These are phyloP conservation scores for Odontomyia ornata DNA, from an alignment of 2,888 invertebrate species.

Conservation along the genomic window DNA sequence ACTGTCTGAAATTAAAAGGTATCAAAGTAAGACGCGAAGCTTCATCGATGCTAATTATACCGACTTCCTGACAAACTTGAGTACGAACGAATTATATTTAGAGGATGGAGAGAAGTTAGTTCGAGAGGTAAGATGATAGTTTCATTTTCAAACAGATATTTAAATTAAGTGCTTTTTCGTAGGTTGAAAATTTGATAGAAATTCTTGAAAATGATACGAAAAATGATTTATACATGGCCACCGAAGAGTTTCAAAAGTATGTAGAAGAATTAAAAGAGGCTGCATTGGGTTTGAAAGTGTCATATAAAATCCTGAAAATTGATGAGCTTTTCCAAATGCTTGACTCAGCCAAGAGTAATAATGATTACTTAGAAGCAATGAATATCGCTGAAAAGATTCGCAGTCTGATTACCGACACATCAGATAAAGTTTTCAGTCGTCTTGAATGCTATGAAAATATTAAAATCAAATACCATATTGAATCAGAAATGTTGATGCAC, in stretches of 20 bases:
- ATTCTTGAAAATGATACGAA: constrained; percentile 70
- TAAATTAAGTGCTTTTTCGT: background rate
- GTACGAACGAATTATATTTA: constrained; percentile 58
- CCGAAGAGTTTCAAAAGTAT: constrained; percentile 69
- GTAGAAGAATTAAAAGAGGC: constrained; percentile 68
- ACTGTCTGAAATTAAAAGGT: constrained; percentile 58
- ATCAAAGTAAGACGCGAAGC: constrained; percentile 59
- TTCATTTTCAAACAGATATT: background rate
- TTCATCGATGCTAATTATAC: constrained; percentile 62
- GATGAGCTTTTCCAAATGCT: constrained; percentile 64
- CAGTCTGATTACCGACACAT: constrained; percentile 55
- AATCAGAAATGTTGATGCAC: constrained; percentile 59
- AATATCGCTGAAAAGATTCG: constrained; percentile 59
- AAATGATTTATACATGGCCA: constrained; percentile 70
- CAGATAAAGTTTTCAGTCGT: constrained; percentile 57
- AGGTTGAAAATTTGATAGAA: constrained; percentile 55
- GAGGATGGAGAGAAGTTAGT: constrained; percentile 58
- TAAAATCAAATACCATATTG: constrained; percentile 60
- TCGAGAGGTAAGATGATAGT: constrained; percentile 54
- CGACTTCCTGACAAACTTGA: constrained; percentile 60
- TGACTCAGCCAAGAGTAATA: constrained; percentile 59
- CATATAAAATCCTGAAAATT: constrained; percentile 63
- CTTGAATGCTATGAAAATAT: constrained; percentile 61
- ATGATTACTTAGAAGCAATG: constrained; percentile 58
- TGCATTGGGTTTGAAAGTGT: constrained; percentile 66